A percentile compares a stretch with the other conserved stretches of the same genome.
Evolutionary conservation across 2,888 invertebrate genomes (phyloP).

Genomic region (Tipula helvola): DNA sequence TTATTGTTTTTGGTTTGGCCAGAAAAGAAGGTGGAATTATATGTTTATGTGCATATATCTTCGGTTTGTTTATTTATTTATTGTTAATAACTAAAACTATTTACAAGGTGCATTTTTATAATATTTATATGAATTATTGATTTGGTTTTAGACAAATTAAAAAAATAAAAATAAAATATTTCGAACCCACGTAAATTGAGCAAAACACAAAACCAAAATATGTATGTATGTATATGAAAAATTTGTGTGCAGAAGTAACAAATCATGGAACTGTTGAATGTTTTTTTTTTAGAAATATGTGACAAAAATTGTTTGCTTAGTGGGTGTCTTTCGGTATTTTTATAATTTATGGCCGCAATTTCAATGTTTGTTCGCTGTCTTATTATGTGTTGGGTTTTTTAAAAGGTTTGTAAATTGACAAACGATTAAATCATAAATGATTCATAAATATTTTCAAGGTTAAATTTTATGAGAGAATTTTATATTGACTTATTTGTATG

Average conservation of each 20-base stretch:
- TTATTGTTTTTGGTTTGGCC: not conserved
- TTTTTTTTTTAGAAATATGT: not conserved
- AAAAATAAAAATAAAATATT: not conserved
- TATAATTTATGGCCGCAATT: not conserved
- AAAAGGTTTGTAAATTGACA: not conserved
- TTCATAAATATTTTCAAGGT: not conserved
- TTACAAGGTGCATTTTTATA: not conserved
- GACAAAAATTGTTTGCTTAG: not conserved
- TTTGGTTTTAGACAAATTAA: not conserved
- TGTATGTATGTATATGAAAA: not conserved
- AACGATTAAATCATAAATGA: not conserved
- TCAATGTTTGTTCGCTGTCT: not conserved
- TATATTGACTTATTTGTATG: too few relatives aligned
- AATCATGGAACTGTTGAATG: not conserved
- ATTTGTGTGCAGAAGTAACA: not conserved
- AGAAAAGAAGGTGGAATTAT: not conserved
- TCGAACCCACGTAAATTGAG: not conserved
- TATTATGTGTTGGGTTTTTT: not conserved
- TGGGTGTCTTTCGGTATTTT: not conserved
- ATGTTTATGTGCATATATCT: not conserved
- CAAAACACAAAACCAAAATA: not conserved
- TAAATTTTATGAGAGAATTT: not conserved
- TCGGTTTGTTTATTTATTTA: not conserved
- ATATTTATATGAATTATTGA: not conserved
- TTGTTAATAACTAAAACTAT: not conserved